These are phyloP conservation scores for Drosophila bifasciata DNA, from an alignment of 1,140 invertebrate species.

Conservation along the genomic window DNA sequence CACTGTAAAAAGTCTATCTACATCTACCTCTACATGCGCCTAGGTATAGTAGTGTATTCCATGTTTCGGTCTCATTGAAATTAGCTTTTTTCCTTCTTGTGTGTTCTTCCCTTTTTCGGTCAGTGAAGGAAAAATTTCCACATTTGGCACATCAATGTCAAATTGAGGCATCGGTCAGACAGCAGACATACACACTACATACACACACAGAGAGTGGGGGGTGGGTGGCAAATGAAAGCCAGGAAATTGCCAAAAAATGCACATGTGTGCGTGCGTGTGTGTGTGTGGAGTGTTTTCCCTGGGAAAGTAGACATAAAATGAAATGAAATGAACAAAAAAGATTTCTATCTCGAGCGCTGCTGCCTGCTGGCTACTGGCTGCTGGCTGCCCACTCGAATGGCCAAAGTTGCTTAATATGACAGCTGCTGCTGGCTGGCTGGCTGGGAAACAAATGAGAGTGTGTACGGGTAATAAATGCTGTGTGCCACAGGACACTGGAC, in stretches of 20 bases:
- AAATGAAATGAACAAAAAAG: conserved; percentile 82
- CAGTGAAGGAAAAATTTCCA: conserved; percentile 70
- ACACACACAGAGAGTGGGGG: background rate
- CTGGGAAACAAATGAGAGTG: conserved; percentile 72
- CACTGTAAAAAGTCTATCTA: background rate
- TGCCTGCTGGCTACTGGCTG: background rate
- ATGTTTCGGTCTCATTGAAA: background rate
- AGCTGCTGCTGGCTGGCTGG: too few relatives aligned
- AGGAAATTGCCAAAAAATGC: conserved; percentile 74
- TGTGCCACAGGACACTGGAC: conserved; percentile 3
- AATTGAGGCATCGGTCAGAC: conserved; percentile 74
- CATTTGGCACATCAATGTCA: conserved; percentile 82
- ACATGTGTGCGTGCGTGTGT: conserved; percentile 24
- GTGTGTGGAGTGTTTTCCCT: conserved; percentile 16
- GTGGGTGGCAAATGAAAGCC: conserved; percentile 14
- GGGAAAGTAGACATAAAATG: conserved; percentile 76
- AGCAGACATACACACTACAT: conserved; percentile 24
- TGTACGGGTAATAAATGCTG: conserved; percentile 62
- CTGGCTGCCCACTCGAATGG: conserved; percentile 57
- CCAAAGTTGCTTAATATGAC: conserved; percentile 81
- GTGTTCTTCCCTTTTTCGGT: conserved; percentile 26
- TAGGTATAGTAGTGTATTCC: conserved; percentile 27
- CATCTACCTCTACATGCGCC: too few relatives aligned
- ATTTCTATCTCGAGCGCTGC: conserved; percentile 76
- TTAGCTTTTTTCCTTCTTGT: conserved; percentile 9